Conservation (phyloP, 2,113 vertebrate genomes). For the Amblyornis subalaris region DNA sequence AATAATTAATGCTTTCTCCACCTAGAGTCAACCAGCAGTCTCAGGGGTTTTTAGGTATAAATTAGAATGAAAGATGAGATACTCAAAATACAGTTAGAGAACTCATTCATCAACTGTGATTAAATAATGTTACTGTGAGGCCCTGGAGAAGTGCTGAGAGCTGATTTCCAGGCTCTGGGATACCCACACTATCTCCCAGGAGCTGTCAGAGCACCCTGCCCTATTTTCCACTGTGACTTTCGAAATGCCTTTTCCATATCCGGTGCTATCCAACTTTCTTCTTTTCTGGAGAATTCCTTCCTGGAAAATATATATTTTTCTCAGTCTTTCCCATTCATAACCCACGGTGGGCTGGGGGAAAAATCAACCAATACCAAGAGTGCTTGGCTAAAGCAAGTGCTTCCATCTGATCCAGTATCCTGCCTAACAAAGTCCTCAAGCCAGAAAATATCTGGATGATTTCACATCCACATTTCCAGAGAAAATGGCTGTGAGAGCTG, state of each 20-base stretch:
- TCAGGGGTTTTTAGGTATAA: not conserved
- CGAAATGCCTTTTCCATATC: not conserved
- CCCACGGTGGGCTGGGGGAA: not conserved
- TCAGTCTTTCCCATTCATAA: not conserved
- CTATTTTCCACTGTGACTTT: not conserved
- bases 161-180: not conserved
- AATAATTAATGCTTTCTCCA: conserved; percentile 49
- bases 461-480: not conserved
- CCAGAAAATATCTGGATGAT: not conserved
- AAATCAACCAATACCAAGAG: not conserved
- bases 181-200: not conserved
- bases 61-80: conserved; percentile 52
- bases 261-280: not conserved
- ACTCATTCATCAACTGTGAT: not conserved
- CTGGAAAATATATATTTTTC: not conserved
- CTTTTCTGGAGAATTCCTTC: not conserved
- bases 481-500: not conserved
- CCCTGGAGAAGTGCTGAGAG: not conserved
- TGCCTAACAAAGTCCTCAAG: not conserved
- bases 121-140: conserved; percentile 1
- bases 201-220: not conserved
- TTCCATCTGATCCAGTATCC: not conserved
- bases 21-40: conserved; percentile 10
- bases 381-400: not conserved
- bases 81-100: conserved; percentile 23